Percentiles rank a stretch among this genome's conserved stretches.
Conservation (phyloP, 2,113 vertebrate species). For the Antigone vipio region DNA sequence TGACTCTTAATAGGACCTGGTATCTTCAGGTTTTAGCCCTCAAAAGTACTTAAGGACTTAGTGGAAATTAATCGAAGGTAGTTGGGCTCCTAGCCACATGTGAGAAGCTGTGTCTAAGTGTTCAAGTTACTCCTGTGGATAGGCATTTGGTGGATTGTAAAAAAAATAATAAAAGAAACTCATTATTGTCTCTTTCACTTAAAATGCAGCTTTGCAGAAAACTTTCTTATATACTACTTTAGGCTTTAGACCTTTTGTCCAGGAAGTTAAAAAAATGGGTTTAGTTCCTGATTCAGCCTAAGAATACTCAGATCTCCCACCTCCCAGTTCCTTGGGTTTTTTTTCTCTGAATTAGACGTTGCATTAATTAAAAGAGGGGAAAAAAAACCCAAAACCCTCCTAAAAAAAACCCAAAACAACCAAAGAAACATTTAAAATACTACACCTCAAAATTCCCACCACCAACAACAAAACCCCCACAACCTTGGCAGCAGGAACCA, state of each 20-base stretch:
- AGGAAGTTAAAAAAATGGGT: neutral
- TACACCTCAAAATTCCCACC: rapidly evolving
- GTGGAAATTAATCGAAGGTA: neutral
- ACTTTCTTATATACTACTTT: neutral
- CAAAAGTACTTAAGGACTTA: neutral
- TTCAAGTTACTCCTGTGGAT: neutral
- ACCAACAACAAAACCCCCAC: rapidly evolving
- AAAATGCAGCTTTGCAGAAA: neutral
- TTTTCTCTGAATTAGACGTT: neutral
- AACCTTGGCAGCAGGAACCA: neutral
- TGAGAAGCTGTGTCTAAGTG: neutral
- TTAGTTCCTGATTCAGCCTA: neutral
- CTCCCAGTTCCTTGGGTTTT: neutral
- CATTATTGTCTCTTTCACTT: neutral
- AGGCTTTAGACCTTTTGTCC: neutral
- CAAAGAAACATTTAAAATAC: rapidly evolving
- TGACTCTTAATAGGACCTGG: neutral
- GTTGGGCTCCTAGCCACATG: neutral
- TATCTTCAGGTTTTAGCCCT: neutral
- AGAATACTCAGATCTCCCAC: neutral
- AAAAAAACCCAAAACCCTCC: neutral
- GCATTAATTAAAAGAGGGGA: neutral
- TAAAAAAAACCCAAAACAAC: neutral
- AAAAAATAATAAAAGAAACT: neutral
- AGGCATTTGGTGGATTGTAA: neutral